These are phyloP conservation scores for Macrocentrus cingulum DNA, from an alignment of 1,140 invertebrate species.

Conservation along the genomic window DNA sequence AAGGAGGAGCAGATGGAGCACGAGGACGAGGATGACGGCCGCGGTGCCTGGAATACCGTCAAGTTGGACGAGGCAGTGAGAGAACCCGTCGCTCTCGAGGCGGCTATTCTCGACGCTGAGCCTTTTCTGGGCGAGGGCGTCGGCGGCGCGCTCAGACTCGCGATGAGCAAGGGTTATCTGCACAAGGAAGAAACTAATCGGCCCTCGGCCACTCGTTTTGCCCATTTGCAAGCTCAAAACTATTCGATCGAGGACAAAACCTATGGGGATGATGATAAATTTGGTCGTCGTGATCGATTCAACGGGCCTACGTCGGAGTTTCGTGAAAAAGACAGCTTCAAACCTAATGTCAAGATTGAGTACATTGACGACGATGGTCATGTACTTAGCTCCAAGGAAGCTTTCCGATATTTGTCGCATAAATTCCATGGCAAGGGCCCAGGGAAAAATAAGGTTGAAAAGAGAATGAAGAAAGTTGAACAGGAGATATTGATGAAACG, in stretches of 20 bases:
- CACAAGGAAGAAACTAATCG: constrained; percentile 78
- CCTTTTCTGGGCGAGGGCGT: constrained; percentile 91
- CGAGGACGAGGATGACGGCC: constrained; percentile 58
- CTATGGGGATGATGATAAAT: constrained; percentile 85
- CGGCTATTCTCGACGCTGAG: constrained; percentile 89
- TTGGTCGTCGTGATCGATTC: constrained; percentile 76
- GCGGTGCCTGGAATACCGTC: constrained; percentile 74
- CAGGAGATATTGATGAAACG: constrained; percentile 96
- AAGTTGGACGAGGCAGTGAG: constrained; percentile 60
- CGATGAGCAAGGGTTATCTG: constrained; percentile 94
- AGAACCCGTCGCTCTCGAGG: constrained; percentile 61
- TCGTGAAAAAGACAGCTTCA: constrained; percentile 90
- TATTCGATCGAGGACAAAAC: constrained; percentile 98
- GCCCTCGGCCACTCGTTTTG: constrained; percentile 72
- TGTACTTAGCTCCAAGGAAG: constrained; percentile 91
- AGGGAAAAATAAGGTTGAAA: constrained; percentile 98
- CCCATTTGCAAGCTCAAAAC: constrained; percentile 83
- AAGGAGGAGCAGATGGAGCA: constrained; percentile 58
- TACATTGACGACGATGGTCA: constrained; percentile 97
- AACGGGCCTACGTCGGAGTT: constrained; percentile 88
- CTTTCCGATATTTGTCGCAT: constrained; percentile 92
- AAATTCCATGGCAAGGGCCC: constrained; percentile 99
- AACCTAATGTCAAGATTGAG: constrained; percentile 94
- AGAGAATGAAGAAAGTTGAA: constrained; percentile 91
- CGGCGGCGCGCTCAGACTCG: constrained; percentile 87